Conservation (phyloP, 2,888 invertebrate genomes). For the Lissocephala sabroskyi region DNA sequence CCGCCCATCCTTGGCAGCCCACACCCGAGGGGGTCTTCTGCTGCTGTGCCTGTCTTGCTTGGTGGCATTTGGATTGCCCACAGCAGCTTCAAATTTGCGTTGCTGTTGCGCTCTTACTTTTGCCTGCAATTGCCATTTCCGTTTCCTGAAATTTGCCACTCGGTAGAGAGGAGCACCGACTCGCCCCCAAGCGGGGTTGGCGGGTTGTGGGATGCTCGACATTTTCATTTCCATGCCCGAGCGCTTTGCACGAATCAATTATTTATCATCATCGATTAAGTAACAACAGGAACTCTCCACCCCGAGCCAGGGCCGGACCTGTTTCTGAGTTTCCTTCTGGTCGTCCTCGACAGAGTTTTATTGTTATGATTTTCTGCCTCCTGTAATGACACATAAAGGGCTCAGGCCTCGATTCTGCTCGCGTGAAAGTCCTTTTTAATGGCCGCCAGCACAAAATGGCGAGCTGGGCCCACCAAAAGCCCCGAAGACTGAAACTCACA, state of each 20-base stretch:
- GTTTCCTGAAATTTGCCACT: constrained; percentile 48
- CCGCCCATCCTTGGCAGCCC: background rate
- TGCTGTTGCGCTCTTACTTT: background rate
- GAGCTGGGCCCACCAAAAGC: too few species aligned
- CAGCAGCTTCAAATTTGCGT: constrained; percentile 57
- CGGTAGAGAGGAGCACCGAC: constrained; percentile 21
- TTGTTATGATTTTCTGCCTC: constrained; percentile 63
- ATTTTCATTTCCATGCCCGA: constrained; percentile 63
- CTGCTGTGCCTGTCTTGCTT: constrained; percentile 48
- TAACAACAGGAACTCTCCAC: constrained; percentile 32
- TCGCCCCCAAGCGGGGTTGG: constrained; percentile 7
- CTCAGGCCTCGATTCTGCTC: constrained; percentile 22
- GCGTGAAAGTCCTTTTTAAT: constrained; percentile 37
- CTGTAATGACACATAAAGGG: constrained; percentile 54
- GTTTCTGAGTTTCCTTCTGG: background rate
- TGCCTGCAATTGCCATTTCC: constrained; percentile 13
- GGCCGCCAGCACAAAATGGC: constrained; percentile 29
- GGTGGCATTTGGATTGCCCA: constrained; percentile 60
- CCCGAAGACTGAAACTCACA: constrained; percentile 38
- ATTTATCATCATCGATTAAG: constrained; percentile 62
- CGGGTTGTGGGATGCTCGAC: too few species aligned
- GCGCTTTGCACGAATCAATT: constrained; percentile 61
- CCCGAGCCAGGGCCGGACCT: background rate
- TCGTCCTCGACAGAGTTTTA: constrained; percentile 23
- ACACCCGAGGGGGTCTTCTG: constrained; percentile 1